A percentile compares a stretch with the other conserved stretches of the same genome.
phyloP scores from a whole-genome alignment of 1,140 invertebrate genomes.

The Nasonia vitripennis region DNA sequence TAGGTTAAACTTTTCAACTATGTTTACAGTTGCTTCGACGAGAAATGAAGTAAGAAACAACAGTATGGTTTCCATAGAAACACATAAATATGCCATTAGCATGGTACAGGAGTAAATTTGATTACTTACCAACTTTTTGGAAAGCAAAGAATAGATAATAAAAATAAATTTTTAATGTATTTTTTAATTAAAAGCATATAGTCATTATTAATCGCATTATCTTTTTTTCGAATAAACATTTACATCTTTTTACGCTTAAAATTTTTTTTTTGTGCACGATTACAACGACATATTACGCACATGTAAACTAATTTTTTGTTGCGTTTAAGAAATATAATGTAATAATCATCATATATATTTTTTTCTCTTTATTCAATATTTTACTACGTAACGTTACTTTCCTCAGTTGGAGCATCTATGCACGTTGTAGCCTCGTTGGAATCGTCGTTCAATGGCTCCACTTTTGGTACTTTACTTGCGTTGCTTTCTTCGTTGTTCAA shows the following conservation, averaged over 20 bases:
- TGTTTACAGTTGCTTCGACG: slow-evolving; percentile 26
- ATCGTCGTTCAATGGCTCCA: slow-evolving; percentile 40
- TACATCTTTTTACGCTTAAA: slow-evolving; percentile 48
- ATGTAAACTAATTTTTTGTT: slow-evolving; percentile 54
- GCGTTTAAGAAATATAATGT: slow-evolving; percentile 52
- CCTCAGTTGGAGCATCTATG: slow-evolving; percentile 47
- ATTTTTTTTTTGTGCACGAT: slow-evolving; percentile 51
- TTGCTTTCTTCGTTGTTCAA: slow-evolving; percentile 50
- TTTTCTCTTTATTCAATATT: slow-evolving; percentile 40
- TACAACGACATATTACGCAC: slow-evolving; percentile 53
- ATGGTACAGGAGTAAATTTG: slow-evolving; percentile 11
- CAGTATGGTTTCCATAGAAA: slow-evolving; percentile 53
- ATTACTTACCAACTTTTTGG: slow-evolving; percentile 44
- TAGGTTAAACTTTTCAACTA: slow-evolving; percentile 40
- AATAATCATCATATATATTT: slow-evolving; percentile 51
- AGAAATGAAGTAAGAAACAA: slow-evolving; percentile 41
- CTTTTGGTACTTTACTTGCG: slow-evolving; percentile 42
- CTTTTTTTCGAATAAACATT: slow-evolving; percentile 50
- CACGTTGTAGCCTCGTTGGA: slow-evolving; percentile 46
- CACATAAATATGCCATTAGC: slow-evolving; percentile 29
- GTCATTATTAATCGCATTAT: slow-evolving; percentile 48
- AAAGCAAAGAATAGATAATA: slow-evolving; percentile 44
- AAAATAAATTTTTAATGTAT: slow-evolving; percentile 41
- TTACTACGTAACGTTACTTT: slow-evolving; percentile 53
- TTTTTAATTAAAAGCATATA: slow-evolving; percentile 52